Evolutionary conservation across 1,140 invertebrate genomes (phyloP), one percentile per base, ranked within the genome.

Genomic region (Parapsyche elsis): DNA sequence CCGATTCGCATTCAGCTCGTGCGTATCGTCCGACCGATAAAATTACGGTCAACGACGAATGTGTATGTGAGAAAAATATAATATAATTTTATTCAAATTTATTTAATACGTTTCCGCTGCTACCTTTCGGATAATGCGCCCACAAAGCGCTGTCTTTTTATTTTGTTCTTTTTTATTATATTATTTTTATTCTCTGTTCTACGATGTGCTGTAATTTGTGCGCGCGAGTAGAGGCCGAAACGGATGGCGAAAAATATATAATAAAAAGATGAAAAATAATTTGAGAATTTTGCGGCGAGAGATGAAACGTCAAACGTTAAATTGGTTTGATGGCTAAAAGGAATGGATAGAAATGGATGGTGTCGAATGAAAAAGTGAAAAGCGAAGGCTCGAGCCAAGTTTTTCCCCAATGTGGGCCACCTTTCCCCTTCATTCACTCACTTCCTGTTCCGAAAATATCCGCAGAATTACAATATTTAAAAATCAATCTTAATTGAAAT

Each of bases 61-160:
- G 9, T 44, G 30, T 5, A n/a, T 38, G 30, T 4, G 30, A 7
- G 30, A 38, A 38, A 19, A 44, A 30, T 10, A 9, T 5, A 38
- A 46, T 74, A 9, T 74, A 74, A 74, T 74, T 74, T 71, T 71
- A 71, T 71, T 44, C 70, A 71, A 71, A 71, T 71, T 74, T 38
- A 74, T 74, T 74, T 74, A 75, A 75, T 75, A 24, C 38, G 24
- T 26, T 67, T 67, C 30, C 30, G 30, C 7, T 21, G 14, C 19
- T 57, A 4, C 19, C 53, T n/a, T 57, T n/a, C 53, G 14, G 53
- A 16, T 16, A 57, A 57, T 5, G 19, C 14, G 19, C 1, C 53
- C 53, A 21, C 53, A 57, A 16, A 38, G 30, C 7, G 30, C 7
- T 38, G 30, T 38, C 30, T 7, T 38, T 38, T 38, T 4, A 4